Evolutionary conservation across 2,797 vertebrate genomes (phyloP), one percentile per base, ranked within the genome.

Genomic region (Psittacula derbiana): DNA sequence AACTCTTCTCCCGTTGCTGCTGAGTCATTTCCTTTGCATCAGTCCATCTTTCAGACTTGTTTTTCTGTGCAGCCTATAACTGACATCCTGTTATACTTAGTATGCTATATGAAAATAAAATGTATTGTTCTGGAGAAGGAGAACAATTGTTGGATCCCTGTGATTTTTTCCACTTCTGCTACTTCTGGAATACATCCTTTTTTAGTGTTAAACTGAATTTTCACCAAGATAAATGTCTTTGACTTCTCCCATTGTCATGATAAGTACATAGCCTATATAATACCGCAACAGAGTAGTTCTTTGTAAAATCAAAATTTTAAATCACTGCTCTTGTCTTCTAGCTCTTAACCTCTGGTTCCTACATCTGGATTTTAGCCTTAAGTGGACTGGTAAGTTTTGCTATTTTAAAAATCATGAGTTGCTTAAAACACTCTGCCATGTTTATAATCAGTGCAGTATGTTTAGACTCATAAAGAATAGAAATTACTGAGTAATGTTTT

Each of bases 301-400:
- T 23, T 36, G 46, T 93, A 64, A 91, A 93, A 66, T 82, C 50
- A 79, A 86, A 88, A 70, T 92, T 92, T 81, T 87, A 43, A 92
- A 88, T 85, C 73, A 38, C 80, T 83, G 44, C 76, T 95, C 84
- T 97, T 96, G 85, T 96, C 96, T 97, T 97, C 86, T 94, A 99
- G 99, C 98, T 99, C 95, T 97, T 99, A 97, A 99, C 99, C 20
- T 99, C 99, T 91, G 98, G 99, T 93, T 98, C 98, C 90, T 99
- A 99, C 96, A 99, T 99, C 98, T 99, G 99, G 99, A 98, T 99
- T 93, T 97, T 99, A 96, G 99, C 99, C 88, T 97, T 99, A 95
- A 99, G 99, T 98, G 99, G 99, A 94, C 93, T 99, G 98, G 99
- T 99, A 97, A 99, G 99, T 98, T 76, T 80, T 64, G 55, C 72